Base-by-base conservation (phyloP, 2,113 vertebrate species). In the Ranitomeya imitator region DNA sequence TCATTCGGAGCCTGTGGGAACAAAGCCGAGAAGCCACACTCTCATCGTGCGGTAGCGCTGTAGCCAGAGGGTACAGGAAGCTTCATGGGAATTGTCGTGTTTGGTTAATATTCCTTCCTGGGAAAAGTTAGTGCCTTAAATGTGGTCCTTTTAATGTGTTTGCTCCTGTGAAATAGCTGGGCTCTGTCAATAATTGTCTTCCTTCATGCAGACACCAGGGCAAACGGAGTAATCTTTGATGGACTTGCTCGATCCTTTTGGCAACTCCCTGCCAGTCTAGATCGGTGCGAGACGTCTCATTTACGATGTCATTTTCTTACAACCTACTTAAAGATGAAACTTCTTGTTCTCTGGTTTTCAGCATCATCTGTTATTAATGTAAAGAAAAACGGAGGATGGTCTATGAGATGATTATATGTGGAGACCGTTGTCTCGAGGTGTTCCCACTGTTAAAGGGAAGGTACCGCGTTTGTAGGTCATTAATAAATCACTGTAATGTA, bases 71-170 rank as follows among this genome's bases (percentile, higher is more conserved):
- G 8, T 23, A 31, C 71, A 16, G 21, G 2, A 52, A 37, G 76
- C 83, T 78, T 54, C 69, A 63, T 89, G 82, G 79, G 81, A 84
- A 88, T 74, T 37, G 10, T 57, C 84, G 19, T 76, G 60, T 89
- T 85, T 79, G 81, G 73, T 85, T 79, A 79, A 45, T 31, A 31
- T 67, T 69, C 74, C 45, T 84, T 84, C 67, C 81, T 78, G 81
- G 82, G 73, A 82, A 89, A 76, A 76, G 52, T 45, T 14, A 52
- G 61, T 83, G 67, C n/a, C 55, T 83, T 74, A 82, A 81, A 82
- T 83, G 86, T 77, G 71, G 87, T 88, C 21, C 77, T 77, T 78
- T 77, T 77, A 14, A 83, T 83, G 79, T 59, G 11, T 31, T n/a
- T 6, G 6, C 31, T 81, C 84, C 16, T 86, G 77, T 80, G 79